phyloP scores from a whole-genome alignment of 2,797 vertebrate species.

The Lagocephalus sceleratus region DNA sequence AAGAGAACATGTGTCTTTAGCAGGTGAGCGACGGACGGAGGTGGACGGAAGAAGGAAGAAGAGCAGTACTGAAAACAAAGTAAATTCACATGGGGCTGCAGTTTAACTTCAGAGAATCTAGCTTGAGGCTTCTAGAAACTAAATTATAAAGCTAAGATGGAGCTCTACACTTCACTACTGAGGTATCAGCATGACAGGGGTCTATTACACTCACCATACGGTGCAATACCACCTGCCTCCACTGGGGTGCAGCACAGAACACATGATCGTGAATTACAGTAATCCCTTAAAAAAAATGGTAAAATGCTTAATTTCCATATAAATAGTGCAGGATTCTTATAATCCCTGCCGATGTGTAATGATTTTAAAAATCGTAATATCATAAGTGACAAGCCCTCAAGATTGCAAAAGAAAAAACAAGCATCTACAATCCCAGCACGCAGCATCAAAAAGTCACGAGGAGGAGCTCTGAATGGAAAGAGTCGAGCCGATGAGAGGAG shows the following conservation, averaged over 20 bases:
- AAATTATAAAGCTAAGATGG: neutral
- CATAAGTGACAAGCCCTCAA: constrained; percentile 43
- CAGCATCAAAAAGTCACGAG: constrained; percentile 56
- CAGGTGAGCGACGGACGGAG: neutral
- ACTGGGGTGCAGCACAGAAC: constrained; percentile 76
- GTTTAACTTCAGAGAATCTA: neutral
- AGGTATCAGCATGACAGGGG: constrained; percentile 12
- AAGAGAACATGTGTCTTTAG: neutral
- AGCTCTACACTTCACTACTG: constrained; percentile 24
- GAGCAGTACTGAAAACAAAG: neutral
- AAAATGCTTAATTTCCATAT: neutral
- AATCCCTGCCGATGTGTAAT: constrained; percentile 29
- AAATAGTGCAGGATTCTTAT: constrained; percentile 15
- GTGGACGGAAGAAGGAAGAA: constrained; percentile 3
- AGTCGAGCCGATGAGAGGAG: constrained; percentile 31
- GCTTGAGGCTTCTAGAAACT: neutral
- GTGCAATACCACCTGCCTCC: constrained; percentile 75
- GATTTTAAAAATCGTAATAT: too few species aligned
- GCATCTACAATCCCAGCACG: constrained; percentile 58
- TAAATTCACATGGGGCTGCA: neutral
- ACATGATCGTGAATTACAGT: constrained; percentile 58
- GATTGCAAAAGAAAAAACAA: constrained; percentile 61
- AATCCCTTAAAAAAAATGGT: constrained; percentile 17
- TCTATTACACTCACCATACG: constrained; percentile 77
- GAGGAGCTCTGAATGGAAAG: constrained; percentile 53